Percentiles rank a stretch among this genome's conserved stretches.
Evolutionary conservation across 2,113 vertebrate species (phyloP).

Genomic region (Odobenus rosmarus): DNA sequence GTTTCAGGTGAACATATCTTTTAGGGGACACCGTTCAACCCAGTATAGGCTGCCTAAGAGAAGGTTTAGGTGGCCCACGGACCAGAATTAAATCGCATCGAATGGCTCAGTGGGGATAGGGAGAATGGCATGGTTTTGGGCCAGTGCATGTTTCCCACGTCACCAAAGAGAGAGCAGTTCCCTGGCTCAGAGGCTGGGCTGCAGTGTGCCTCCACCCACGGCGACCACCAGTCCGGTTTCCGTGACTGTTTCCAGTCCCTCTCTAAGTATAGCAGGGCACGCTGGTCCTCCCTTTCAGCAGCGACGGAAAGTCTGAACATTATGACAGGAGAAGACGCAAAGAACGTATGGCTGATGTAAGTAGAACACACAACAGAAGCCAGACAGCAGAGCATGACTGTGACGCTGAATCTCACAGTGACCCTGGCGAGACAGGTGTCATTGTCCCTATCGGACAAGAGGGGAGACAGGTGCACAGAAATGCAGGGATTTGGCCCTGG

Average conservation of each 20-base stretch:
- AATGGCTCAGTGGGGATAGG: neutral
- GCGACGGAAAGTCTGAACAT: neutral
- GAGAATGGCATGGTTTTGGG: neutral
- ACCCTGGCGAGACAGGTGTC: neutral
- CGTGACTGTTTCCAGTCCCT: neutral
- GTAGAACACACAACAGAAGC: neutral
- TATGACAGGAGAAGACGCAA: neutral
- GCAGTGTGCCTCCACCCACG: neutral
- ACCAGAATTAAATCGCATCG: neutral
- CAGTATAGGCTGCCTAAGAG: neutral
- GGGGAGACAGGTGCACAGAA: neutral
- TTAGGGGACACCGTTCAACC: neutral
- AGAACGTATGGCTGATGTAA: neutral
- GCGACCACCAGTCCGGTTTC: neutral
- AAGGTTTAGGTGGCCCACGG: neutral
- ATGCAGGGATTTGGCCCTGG: neutral
- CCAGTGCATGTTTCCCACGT: no score
- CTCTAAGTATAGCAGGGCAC: neutral
- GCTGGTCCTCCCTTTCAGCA: neutral
- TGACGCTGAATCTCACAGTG: neutral
- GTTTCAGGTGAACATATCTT: neutral
- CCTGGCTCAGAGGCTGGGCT: neutral
- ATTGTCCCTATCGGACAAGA: neutral
- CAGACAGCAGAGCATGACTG: rapidly evolving
- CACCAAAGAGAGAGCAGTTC: neutral